These are phyloP conservation scores for Stenchaetothrips biformis DNA, from an alignment of 2,888 invertebrate species.

Conservation along the genomic window DNA sequence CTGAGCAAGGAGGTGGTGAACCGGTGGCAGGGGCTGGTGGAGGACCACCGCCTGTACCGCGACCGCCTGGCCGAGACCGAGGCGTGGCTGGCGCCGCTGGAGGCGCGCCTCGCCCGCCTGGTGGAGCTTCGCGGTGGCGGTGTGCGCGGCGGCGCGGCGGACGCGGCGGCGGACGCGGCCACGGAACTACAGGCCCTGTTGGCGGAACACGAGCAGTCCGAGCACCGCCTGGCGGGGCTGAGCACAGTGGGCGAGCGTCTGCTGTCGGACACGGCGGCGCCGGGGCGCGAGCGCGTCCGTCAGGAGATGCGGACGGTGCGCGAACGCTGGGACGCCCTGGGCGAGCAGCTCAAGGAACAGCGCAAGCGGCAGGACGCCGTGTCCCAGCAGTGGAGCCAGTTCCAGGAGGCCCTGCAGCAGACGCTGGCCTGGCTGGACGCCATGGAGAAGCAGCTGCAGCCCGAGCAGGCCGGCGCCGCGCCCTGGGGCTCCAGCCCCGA, in stretches of 20 bases:
- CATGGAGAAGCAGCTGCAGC: slow-evolving; percentile 71
- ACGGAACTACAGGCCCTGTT: slow-evolving; percentile 66
- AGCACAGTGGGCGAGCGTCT: slow-evolving; percentile 79
- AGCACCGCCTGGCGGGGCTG: slow-evolving; percentile 68
- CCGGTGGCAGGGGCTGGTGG: slow-evolving; percentile 75
- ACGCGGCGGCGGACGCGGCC: slow-evolving; percentile 58
- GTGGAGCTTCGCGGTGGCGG: neutral
- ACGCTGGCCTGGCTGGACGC: slow-evolving; percentile 79
- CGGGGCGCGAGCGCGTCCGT: slow-evolving; percentile 84
- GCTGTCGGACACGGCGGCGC: slow-evolving; percentile 87
- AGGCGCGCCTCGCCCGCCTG: slow-evolving; percentile 56
- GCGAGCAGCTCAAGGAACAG: slow-evolving; percentile 74
- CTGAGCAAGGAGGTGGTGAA: slow-evolving; percentile 81
- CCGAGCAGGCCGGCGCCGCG: slow-evolving; percentile 57
- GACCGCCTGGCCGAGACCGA: slow-evolving; percentile 69
- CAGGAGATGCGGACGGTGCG: slow-evolving; percentile 73
- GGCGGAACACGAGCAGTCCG: slow-evolving; percentile 78
- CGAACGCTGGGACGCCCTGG: slow-evolving; percentile 82
- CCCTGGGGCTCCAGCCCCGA: slow-evolving; percentile 77
- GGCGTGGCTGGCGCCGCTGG: slow-evolving; percentile 72
- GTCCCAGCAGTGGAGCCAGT: slow-evolving; percentile 75
- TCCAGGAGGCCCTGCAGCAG: slow-evolving; percentile 79
- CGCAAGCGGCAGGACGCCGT: slow-evolving; percentile 82
- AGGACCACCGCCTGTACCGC: slow-evolving; percentile 74
- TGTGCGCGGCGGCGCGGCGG: slow-evolving; percentile 57